Conservation (phyloP, 2,888 invertebrate species). For the Miltochrista miniata region DNA sequence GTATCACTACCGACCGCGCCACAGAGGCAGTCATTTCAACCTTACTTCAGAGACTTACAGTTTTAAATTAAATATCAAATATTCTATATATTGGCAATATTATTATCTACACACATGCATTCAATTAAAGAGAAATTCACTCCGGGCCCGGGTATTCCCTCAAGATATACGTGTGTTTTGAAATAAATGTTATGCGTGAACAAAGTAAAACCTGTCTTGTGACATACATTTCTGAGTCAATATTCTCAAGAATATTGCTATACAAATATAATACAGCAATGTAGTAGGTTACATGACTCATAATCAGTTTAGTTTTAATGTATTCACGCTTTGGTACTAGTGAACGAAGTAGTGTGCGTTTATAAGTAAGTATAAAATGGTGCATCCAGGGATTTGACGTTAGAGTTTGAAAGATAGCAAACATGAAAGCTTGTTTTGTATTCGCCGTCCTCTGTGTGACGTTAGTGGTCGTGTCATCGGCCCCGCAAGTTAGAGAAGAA, state of each 20-base stretch:
- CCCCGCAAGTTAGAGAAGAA: conserved; percentile 15
- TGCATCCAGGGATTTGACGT: conserved; percentile 32
- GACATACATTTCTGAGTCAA: conserved; percentile 21
- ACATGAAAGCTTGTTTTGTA: conserved; percentile 53
- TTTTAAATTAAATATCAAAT: conserved; percentile 15
- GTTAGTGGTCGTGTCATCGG: conserved; percentile 25
- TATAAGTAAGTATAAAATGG: conserved; percentile 50
- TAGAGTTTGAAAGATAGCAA: conserved; percentile 42
- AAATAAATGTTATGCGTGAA: conserved; percentile 6
- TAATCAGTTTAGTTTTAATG: conserved; percentile 17
- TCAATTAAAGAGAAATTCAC: conserved; percentile 60
- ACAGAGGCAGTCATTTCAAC: too few species aligned
- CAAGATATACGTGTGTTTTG: conserved; percentile 53
- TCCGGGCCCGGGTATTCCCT: conserved; percentile 70
- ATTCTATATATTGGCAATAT: conserved; percentile 5
- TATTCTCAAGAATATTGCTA: conserved; percentile 2
- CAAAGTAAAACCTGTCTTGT: conserved; percentile 18
- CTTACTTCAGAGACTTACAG: conserved; percentile 21
- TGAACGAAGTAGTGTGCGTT: conserved; percentile 28
- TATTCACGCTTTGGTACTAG: conserved; percentile 21
- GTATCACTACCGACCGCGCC: too few species aligned
- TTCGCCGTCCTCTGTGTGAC: conserved; percentile 41
- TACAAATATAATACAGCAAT: conserved; percentile 27
- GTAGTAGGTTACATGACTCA: conserved; percentile 19
- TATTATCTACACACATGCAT: conserved; percentile 32